Evolutionary conservation across 2,797 vertebrate species (phyloP).

Genomic region (Muscicapa striata): DNA sequence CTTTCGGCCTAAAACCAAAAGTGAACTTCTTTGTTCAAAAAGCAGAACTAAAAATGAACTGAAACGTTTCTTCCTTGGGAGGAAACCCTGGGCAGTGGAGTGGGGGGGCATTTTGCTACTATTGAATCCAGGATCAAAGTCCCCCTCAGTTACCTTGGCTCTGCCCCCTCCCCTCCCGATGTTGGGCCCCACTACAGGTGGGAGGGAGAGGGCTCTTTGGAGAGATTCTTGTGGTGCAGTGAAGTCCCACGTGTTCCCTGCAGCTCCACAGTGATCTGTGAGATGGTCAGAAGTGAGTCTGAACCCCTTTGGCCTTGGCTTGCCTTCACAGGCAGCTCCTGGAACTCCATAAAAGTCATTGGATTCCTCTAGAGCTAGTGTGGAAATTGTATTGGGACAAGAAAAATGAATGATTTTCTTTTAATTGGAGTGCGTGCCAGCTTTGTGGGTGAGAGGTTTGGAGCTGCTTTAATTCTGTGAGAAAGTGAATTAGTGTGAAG

Average conservation of each 20-base stretch:
- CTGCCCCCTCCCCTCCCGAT: not conserved
- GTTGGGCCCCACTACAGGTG: not conserved
- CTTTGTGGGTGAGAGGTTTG: not conserved
- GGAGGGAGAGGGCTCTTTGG: not conserved
- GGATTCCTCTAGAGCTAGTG: not conserved
- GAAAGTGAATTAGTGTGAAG: not conserved
- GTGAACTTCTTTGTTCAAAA: not conserved
- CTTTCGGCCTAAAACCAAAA: not conserved
- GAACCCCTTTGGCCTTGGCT: not conserved
- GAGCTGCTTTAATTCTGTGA: not conserved
- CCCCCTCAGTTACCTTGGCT: not conserved
- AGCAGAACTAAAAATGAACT: not conserved
- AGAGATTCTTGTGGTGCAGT: not conserved
- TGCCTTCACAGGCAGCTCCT: not conserved
- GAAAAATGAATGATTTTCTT: not conserved
- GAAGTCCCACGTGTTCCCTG: not conserved
- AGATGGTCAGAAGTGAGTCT: not conserved
- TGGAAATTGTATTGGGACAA: not conserved
- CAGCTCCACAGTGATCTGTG: not conserved
- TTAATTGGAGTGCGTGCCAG: not conserved
- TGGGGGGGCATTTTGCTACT: not conserved
- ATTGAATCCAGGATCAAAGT: not conserved
- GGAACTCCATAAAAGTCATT: not conserved
- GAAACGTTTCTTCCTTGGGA: accelerated
- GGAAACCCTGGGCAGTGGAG: not conserved